A percentile compares a stretch with the other conserved stretches of the same genome.
phyloP scores from a whole-genome alignment of 1,140 invertebrate species.

The Schmidtea mediterranea region DNA sequence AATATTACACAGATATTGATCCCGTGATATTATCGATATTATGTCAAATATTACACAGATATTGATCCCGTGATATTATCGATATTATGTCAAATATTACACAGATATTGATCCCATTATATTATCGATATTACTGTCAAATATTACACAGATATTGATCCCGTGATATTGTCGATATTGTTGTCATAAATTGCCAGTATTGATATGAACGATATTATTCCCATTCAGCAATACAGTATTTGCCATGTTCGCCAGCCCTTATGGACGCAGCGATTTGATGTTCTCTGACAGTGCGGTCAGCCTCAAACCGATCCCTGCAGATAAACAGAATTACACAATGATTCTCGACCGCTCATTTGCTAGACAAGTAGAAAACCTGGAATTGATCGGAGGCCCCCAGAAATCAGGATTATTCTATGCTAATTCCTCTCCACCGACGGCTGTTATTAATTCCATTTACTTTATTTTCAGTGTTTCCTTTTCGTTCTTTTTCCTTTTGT shows the following conservation, averaged over 20 bases:
- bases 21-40: too few relatives aligned
- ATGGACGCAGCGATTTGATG: conserved; percentile 21
- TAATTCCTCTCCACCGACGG: too few relatives aligned
- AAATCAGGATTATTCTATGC: not conserved
- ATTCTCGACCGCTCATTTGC: conserved; percentile 17
- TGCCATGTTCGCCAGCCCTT: conserved; percentile 22
- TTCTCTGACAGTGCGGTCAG: conserved; percentile 22
- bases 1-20: too few relatives aligned
- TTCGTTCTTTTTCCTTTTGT: too few relatives aligned
- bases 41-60: too few relatives aligned
- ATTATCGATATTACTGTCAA: not conserved
- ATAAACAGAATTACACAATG: conserved; percentile 14
- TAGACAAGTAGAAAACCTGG: conserved; percentile 14
- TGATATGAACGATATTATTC: not conserved
- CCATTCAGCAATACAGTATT: conserved; percentile 20
- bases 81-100: too few relatives aligned
- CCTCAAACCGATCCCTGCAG: conserved; percentile 13
- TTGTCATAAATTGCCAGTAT: not conserved
- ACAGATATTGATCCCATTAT: too few relatives aligned
- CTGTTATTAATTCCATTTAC: too few relatives aligned
- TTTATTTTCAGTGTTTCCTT: too few relatives aligned
- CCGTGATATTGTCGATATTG: not conserved
- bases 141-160: not conserved
- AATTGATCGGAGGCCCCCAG: conserved; percentile 10
- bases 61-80: too few relatives aligned